Percentiles rank a stretch among this genome's conserved stretches.
phyloP scores from a whole-genome alignment of 2,113 vertebrate genomes.

The Mastomys natalensis region DNA sequence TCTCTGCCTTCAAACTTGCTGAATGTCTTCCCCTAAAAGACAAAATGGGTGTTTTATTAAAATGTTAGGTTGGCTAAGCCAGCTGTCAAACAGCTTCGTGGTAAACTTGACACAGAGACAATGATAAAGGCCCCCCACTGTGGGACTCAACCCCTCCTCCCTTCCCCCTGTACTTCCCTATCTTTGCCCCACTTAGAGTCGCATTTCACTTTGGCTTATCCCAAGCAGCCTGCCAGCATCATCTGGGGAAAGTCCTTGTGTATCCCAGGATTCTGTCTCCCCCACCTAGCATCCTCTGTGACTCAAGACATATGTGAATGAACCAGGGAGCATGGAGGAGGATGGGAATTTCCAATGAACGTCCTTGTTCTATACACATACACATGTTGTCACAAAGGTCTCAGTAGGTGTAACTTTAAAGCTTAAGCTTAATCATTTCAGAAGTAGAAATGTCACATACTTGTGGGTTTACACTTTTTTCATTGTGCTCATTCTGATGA shows the following conservation, averaged over 20 bases:
- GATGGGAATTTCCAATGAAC: slow-evolving; percentile 13
- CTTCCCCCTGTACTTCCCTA: not conserved
- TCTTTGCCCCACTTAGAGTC: not conserved
- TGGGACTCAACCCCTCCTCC: not conserved
- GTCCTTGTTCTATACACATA: not conserved
- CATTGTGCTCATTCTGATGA: slow-evolving; percentile 33
- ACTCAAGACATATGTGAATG: slow-evolving; percentile 21
- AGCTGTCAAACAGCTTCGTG: slow-evolving; percentile 58
- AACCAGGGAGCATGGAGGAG: slow-evolving; percentile 32
- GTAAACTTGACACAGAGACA: not conserved
- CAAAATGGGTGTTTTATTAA: slow-evolving; percentile 52
- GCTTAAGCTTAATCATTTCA: slow-evolving; percentile 18
- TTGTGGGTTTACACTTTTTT: not conserved
- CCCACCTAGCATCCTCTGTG: not conserved
- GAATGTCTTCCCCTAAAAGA: slow-evolving; percentile 33
- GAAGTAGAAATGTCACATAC: not conserved
- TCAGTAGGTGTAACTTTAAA: not conserved
- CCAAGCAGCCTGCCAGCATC: not conserved
- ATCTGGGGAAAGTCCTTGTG: not conserved
- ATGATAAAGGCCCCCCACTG: not conserved
- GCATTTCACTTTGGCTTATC: not conserved
- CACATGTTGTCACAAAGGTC: not conserved
- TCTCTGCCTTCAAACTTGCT: slow-evolving; percentile 44
- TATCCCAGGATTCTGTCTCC: not conserved
- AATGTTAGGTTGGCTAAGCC: slow-evolving; percentile 60